Conservation (phyloP, 2,797 vertebrate genomes). For the Falco cherrug region DNA sequence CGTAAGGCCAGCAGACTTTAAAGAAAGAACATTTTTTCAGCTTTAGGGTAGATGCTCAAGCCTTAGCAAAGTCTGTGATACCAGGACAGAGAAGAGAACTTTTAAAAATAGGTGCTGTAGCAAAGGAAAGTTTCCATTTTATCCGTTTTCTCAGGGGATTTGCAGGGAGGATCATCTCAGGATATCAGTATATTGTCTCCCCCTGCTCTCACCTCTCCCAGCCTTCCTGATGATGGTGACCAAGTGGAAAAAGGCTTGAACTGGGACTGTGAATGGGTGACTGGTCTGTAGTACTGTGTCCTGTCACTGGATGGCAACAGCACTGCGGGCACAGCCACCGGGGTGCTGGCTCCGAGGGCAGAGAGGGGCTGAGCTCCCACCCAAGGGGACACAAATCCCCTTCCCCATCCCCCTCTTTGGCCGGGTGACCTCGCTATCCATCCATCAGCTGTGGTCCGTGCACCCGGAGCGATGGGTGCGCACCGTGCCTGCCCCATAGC, state of each 20-base stretch:
- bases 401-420: neutral
- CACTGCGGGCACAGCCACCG: neutral
- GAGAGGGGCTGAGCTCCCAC: neutral
- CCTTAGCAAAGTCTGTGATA: neutral
- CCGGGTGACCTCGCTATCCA: neutral
- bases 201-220: neutral
- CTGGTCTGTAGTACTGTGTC: neutral
- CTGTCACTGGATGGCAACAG: neutral
- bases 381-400: neutral
- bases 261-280: neutral
- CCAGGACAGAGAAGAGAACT: neutral
- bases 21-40: neutral
- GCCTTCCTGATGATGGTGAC: neutral
- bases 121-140: neutral
- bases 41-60: neutral
- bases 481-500: rapidly evolving
- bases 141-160: conserved; percentile 45
- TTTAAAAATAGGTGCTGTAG: neutral
- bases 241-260: neutral
- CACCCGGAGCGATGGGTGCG: neutral
- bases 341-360: neutral
- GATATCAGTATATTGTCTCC: neutral
- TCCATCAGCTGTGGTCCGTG: neutral
- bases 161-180: neutral
- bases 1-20: neutral